Evolutionary conservation across 2,113 vertebrate species (phyloP), one percentile per base, ranked within the genome.

Genomic region (Macquaria ambigua): DNA sequence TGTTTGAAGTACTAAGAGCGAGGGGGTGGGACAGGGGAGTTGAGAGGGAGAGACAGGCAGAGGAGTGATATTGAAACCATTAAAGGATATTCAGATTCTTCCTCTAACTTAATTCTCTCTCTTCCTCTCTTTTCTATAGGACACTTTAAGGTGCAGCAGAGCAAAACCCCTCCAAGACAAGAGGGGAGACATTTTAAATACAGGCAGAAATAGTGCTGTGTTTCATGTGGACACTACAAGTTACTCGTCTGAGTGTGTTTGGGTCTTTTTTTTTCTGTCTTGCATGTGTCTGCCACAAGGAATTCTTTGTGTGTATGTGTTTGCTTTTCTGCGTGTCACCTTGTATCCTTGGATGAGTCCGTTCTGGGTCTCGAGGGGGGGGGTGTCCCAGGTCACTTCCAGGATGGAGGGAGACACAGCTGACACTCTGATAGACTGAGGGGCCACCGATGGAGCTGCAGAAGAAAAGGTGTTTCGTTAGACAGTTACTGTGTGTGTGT

Each of bases 261-360:
- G 58, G 46, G 46, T 34, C 25, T 53, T 20, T 59, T 34, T 34
- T 53, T 46, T 53, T 48, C 7, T 39, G 39, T 72, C 18, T 37
- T 69, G 23, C 52, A 15, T 39, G n/a, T 66, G 3, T 21, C 18
- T 62, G 66, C 21, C 31, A 23, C 53, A 4, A 46, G 21, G 21
- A 53, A 55, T 50, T 61, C 46, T 55, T 58, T 68, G 58, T 69
- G 64, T 68, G 21, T 63, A 39, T 55, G 0, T 34, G 52, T 73
- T 55, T 86, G 72, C 64, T 64, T 75, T 46, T n/a, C 56, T n/a
- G 61, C 20, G 62, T 61, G 76, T 93, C 97, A 96, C 98, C 98
- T 99, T 99, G 93, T 99, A 99, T 94, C 98, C 98, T 94, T 99
- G 98, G 89, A 99, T 97, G 93, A 96, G 97, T 88, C 98, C 98